phyloP scores from a whole-genome alignment of 2,797 vertebrate species.

The Macropus fuliginosus region DNA sequence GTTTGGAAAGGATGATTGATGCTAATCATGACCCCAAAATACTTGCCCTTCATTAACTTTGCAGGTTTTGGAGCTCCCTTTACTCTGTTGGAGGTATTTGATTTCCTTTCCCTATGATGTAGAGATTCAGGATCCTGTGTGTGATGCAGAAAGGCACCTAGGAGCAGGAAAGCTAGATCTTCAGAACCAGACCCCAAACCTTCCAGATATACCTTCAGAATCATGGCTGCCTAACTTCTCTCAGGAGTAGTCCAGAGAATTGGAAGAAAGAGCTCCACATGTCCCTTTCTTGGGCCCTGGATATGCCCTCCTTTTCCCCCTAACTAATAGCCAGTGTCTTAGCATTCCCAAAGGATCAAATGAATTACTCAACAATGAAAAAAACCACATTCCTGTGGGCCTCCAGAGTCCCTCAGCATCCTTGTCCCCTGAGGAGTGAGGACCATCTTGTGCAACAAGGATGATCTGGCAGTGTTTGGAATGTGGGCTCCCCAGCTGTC shows the following conservation, averaged over 20 bases:
- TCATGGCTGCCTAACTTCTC: neutral
- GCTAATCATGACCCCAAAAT: neutral
- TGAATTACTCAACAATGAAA: neutral
- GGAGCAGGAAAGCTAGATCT: neutral
- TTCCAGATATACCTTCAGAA: neutral
- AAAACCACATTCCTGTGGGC: rapidly evolving
- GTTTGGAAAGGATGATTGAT: neutral
- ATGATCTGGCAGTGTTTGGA: neutral
- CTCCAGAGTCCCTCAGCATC: rapidly evolving
- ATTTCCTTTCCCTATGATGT: neutral
- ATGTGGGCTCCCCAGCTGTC: neutral
- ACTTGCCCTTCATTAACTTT: neutral
- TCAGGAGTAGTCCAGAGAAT: neutral
- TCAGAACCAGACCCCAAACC: neutral
- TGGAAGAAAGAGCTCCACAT: neutral
- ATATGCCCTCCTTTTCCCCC: neutral
- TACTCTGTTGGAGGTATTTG: neutral
- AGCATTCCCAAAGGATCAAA: rapidly evolving
- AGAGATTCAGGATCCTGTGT: neutral
- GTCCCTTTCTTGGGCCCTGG: neutral
- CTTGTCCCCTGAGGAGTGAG: neutral
- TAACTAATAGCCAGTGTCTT: neutral
- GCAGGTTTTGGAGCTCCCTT: neutral
- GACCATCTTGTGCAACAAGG: constrained; percentile 19
- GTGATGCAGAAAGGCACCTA: neutral